Base-by-base conservation (phyloP, 2,888 invertebrate genomes). In the Thumatha senex region DNA sequence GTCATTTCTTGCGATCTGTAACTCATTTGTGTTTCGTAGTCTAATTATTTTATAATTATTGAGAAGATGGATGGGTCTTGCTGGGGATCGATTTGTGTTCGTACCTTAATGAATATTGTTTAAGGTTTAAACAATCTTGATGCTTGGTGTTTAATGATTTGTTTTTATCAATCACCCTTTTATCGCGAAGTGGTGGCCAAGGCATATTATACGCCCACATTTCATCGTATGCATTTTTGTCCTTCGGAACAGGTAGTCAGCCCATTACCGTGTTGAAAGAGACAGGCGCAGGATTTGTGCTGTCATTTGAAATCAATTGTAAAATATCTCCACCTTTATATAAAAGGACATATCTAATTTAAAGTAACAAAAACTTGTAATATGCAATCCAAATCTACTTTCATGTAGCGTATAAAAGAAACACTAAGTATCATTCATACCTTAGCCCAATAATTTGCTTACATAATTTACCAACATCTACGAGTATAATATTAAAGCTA, bases 31-130 rank as follows among this genome's bases (percentile, higher is more conserved):
- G 72, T 73, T 72, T 72, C 73, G 76, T 76, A 75, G 69, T 80
- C 81, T 79, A 82, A 82, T 82, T 81, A 82, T 78, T 78, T 78
- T 76, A 79, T 77, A 81, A 81, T 84, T 81, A 82, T 76, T 73
- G 60, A 51, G 73, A 80, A 79, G 81, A 81, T 80, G 74, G 77
- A 79, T 81, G 76, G 60, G 59, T 67, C 71, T 68, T 51, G 62
- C 61, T 67, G 65, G 72, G 75, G 70, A 70, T 72, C 58, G 71
- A 71, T 72, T 72, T 66, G 70, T 72, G 77, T 75, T 70, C 60
- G 58, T 72, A 67, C 59, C 68, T 74, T 66, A 68, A 60, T 24
- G 18, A 24, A 5, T 24, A 24, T 5, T 24, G 18, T 69, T 68
- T 59, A 56, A 48, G 46, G 60, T 29, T 10, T n/a, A 14, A 47